A percentile compares a stretch with the other conserved stretches of the same genome.
Conservation (phyloP, 1,140 invertebrate genomes). For the Lasioglossum albipes region DNA sequence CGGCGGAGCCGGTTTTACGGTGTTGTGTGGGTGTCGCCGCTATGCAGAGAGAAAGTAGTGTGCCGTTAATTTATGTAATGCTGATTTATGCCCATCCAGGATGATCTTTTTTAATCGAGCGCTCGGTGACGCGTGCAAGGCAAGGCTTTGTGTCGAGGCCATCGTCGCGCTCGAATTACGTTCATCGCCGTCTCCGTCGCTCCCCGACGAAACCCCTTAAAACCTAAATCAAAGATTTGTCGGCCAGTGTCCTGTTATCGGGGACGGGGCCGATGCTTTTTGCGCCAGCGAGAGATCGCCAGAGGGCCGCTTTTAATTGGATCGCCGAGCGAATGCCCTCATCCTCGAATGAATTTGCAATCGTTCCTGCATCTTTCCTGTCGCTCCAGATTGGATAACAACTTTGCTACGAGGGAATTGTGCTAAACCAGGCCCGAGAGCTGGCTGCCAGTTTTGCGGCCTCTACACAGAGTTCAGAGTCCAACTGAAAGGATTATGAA, state of each 20-base stretch:
- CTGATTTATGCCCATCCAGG: conserved; percentile 71
- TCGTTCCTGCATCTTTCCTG: background rate
- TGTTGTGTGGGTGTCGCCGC: conserved; percentile 66
- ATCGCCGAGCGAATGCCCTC: background rate
- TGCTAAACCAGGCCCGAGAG: background rate
- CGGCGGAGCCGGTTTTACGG: conserved; percentile 29
- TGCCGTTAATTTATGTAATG: conserved; percentile 73
- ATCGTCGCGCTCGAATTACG: conserved; percentile 52
- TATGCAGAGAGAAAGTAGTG: conserved; percentile 67
- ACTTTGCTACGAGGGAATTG: background rate
- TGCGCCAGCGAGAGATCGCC: background rate
- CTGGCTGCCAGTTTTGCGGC: no score
- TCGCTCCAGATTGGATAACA: background rate
- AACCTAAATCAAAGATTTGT: conserved; percentile 34
- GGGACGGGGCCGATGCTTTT: background rate
- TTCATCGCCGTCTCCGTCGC: conserved; percentile 15
- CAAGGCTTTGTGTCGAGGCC: conserved; percentile 35
- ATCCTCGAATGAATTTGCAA: background rate
- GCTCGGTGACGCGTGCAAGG: conserved; percentile 31
- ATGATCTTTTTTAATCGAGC: conserved; percentile 61
- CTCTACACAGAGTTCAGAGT: no score
- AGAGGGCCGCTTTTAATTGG: background rate
- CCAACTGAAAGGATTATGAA: no score
- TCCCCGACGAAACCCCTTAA: background rate
- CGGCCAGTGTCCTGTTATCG: background rate